Evolutionary conservation across 2,797 vertebrate genomes (phyloP).

Genomic region (Gymnoscopelus braueri): DNA sequence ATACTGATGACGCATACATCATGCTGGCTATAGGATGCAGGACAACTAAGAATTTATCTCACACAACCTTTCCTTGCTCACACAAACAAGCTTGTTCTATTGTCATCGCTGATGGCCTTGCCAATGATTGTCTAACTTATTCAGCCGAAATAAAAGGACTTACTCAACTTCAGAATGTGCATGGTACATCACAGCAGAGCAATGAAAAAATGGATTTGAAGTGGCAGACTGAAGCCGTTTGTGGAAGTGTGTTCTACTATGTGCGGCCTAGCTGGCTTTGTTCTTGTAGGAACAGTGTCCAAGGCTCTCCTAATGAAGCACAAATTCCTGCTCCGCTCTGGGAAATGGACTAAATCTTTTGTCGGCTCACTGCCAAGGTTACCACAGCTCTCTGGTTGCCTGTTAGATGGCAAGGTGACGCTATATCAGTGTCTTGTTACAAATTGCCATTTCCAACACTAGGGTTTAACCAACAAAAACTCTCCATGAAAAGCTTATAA

Average conservation of each 20-base stretch:
- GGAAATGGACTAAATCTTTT: constrained; percentile 12
- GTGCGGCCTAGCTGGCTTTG: constrained; percentile 29
- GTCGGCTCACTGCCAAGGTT: constrained; percentile 46
- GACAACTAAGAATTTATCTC: constrained; percentile 33
- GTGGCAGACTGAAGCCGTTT: not conserved
- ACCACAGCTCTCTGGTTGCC: constrained; percentile 19
- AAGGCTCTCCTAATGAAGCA: constrained; percentile 39
- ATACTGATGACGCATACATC: constrained; percentile 41
- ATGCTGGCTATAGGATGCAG: constrained; percentile 22
- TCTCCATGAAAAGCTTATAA: not conserved
- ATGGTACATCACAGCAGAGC: not conserved
- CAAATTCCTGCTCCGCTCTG: constrained; percentile 22
- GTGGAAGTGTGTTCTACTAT: not conserved
- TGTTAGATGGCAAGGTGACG: not conserved
- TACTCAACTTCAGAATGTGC: not conserved
- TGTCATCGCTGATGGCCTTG: constrained; percentile 1
- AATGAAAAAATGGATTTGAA: not conserved
- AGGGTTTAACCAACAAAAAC: not conserved
- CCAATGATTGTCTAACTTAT: not conserved
- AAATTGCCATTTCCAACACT: not conserved
- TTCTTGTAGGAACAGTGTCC: constrained; percentile 34
- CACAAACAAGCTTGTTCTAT: constrained; percentile 15
- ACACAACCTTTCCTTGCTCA: constrained; percentile 28
- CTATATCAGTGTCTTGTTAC: not conserved
- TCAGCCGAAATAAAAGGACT: not conserved